Base-by-base conservation (phyloP, 2,888 invertebrate species). In the Gerris lacustris region DNA sequence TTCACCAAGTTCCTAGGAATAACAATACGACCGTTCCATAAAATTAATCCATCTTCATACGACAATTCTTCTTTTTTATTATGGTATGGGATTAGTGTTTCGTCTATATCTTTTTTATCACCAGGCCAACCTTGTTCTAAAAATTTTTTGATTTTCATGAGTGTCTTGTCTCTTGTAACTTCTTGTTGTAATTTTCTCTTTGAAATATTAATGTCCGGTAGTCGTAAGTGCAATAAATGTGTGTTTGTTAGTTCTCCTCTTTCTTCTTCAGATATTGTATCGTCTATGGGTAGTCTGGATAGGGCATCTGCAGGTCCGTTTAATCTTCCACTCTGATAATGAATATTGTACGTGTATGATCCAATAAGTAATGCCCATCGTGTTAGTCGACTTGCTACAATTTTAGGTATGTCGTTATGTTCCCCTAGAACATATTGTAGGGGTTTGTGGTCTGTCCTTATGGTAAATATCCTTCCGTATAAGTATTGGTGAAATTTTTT, bases 341-440 rank as follows among this genome's bases (percentile, higher is more conserved):
- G 45, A 9, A 74, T 72, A 45, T 71, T 66, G 66, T 68, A 74
- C 11, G 69, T 43, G 68, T 71, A 72, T 9, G 68, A 69, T 43
- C 69, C 70, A 44, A 74, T 45, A 66, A 70, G 68, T 67, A 71
- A 18, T 17, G 70, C 71, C 55, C 68, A 74, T 17, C 74, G 62
- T 72, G 73, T n/a, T 69, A 45, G 62, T 47, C 73, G 66, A 47
- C 73, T 72, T 6, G 73, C 73, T 55, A 72, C 72, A 69, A 75
- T 73, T 44, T 63, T 67, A 45, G 73, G 73, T 6, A 74, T 69
- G 9, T 69, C 71, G 17, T 71, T 71, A 31, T 73, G 72, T 44
- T 74, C 9, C 69, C 64, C 47, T 47, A 47, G 11, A 47, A 47
- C 47, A 11, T 47, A 47, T 44, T 72, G 45, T 18, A 74, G 66